Evolutionary conservation across 2,113 vertebrate species (phyloP).

Genomic region (Marmota monax): DNA sequence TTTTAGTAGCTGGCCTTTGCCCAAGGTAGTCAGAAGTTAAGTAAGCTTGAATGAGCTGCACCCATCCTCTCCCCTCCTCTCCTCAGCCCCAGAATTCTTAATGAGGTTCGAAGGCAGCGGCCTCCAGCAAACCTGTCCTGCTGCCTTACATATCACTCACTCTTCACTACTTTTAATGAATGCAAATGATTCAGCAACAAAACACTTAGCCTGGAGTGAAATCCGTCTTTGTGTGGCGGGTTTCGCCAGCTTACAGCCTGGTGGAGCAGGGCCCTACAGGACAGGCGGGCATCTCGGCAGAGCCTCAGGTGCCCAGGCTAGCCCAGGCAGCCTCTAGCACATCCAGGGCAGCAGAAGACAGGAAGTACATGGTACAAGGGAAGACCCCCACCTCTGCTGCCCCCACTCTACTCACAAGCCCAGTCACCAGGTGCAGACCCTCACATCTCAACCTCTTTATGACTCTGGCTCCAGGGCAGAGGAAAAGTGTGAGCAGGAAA

Average conservation of each 20-base stretch:
- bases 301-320: conserved; percentile 22
- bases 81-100: conserved; percentile 74
- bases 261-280: background rate
- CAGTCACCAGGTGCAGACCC: conserved; percentile 67
- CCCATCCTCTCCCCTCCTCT: conserved; percentile 58
- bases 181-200: conserved; percentile 82
- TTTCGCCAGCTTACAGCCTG: conserved; percentile 48
- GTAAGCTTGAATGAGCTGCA: conserved; percentile 76
- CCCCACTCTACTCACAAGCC: background rate
- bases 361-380: background rate
- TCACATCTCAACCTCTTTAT: conserved; percentile 71
- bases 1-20: conserved; percentile 82
- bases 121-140: conserved; percentile 23
- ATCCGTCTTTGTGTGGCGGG: conserved; percentile 57
- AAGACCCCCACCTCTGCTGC: background rate
- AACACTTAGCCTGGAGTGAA: conserved; percentile 78
- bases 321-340: conserved; percentile 39
- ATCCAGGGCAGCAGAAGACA: background rate
- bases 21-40: conserved; percentile 83
- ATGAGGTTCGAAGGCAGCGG: conserved; percentile 65
- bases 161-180: conserved; percentile 74
- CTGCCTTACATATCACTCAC: conserved; percentile 72
- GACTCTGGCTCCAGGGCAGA: conserved; percentile 69
- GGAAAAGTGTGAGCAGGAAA: conserved; percentile 62
- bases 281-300: background rate